Evolutionary conservation across 2,888 invertebrate species (phyloP), one percentile per base, ranked within the genome.

Genomic region (Autographa pulchrina): DNA sequence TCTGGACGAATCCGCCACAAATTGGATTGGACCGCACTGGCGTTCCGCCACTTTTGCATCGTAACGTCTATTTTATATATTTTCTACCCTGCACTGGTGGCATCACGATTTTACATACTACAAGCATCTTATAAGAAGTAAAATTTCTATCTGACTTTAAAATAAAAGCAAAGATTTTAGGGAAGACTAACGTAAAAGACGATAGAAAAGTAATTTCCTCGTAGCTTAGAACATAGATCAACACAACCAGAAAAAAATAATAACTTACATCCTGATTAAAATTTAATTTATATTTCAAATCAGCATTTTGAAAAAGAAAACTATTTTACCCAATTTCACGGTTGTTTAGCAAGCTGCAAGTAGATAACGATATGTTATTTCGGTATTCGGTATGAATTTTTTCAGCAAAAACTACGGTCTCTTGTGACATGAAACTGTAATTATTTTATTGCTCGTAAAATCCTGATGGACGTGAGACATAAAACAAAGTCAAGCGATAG

Each of bases 11-110:
- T 88, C 91, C 88, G 87, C 88, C 86, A 80, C 89, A 91, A 93
- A 93, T 92, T 92, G 92, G 90, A 93, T 93, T 91, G 91, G 88
- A 86, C 88, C 86, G 88, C 84, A 85, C 83, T 78, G 85, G 79
- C 81, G 85, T 80, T 79, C 80, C 77, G 80, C 86, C 86, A 88
- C 88, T 89, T 86, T 90, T 90, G 88, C 88, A 89, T 88, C 83
- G 85, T 77, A 78, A 85, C 77, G 79, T 82, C 80, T 77, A 82
- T 88, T 87, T 87, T 84, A 86, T 88, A 86, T 84, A 85, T 86
- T 86, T 86, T 81, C 77, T 75, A 74, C 70, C 70, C 62, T 64
- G 25, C 64, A 58, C 56, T 64, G 69, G 62, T 63, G 69, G 65
- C 56, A 64, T 63, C 38, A 74, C 74, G 77, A 73, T 77, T 83